Base-by-base conservation (phyloP, 2,888 invertebrate species). In the Polydrusus cervinus region DNA sequence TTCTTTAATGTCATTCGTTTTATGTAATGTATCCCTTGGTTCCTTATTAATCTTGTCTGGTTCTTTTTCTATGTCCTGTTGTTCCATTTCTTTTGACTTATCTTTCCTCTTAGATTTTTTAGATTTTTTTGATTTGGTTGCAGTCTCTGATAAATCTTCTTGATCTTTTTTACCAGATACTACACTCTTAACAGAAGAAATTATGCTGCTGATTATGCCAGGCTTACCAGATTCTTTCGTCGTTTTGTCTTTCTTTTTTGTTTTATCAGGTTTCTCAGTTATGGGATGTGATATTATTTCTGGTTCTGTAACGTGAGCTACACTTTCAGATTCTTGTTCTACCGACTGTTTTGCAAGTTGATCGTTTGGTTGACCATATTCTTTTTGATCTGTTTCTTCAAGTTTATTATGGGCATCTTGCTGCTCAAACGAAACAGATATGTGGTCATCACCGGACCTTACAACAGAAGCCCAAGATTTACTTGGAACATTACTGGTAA, bases 161-260 rank as follows among this genome's bases (percentile, higher is more conserved):
- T 75, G 34, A n/a, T 25, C 65, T 34, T 74, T 69, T 30, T 64
- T 64, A 40, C 69, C 64, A 72, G 80, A 76, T 14, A 84, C 79
- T 25, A 80, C 82, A 64, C 80, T 83, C 18, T 83, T 80, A 11
- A 85, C 81, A 70, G 82, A 83, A 14, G 82, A 78, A 10, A 84
- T 80, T 13, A 85, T 78, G 13, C 79, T 80, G 60, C 80, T 82
- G 43, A 85, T 81, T 13, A 85, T 77, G 11, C 83, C 81, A 1
- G 81, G 78, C 76, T 81, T 83, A 16, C 80, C 81, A 6, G 57
- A 34, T 51, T 77, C 76, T 45, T 75, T 79, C 64, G 74, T 79
- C 64, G 74, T 75, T 73, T 77, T 77, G 40, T 74, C 76, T 7
- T 68, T 68, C 30, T 77, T 74, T 13, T 65, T n/a, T 64, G 71